Percentiles rank a stretch among this genome's conserved stretches.
Conservation (phyloP, 2,113 vertebrate species). For the Onychostoma macrolepis region DNA sequence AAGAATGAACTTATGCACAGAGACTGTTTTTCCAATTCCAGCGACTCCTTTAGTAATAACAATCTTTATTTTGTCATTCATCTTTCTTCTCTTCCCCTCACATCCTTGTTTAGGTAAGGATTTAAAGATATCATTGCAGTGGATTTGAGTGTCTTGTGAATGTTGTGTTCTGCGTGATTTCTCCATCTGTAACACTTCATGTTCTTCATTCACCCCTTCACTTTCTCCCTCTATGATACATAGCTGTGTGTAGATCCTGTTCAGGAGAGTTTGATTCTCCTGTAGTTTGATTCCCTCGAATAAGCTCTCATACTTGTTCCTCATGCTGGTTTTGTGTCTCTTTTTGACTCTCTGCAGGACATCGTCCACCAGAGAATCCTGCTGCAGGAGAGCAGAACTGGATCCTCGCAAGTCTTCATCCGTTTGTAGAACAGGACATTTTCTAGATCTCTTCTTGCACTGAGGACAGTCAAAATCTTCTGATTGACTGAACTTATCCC, state of each 20-base stretch:
- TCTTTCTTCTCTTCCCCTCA: not conserved
- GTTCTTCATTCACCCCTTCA: not conserved
- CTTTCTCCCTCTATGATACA: conserved; percentile 9
- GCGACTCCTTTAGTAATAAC: conserved; percentile 25
- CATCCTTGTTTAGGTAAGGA: not conserved
- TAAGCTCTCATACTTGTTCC: not conserved
- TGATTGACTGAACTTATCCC: not conserved
- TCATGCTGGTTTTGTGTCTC: conserved; percentile 36
- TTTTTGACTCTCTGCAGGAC: not conserved
- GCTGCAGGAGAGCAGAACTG: not conserved
- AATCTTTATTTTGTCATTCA: not conserved
- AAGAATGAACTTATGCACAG: not conserved
- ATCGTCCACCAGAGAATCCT: not conserved
- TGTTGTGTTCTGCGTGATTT: not conserved
- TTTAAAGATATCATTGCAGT: conserved; percentile 45
- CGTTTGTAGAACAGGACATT: not conserved
- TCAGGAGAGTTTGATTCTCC: not conserved
- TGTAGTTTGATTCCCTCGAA: not conserved
- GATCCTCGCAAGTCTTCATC: not conserved
- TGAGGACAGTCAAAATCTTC: conserved; percentile 31
- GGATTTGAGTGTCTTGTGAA: not conserved
- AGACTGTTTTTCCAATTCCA: conserved; percentile 14
- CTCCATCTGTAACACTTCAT: conserved; percentile 5
- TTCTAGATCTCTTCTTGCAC: conserved; percentile 40
- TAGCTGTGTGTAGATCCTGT: conserved; percentile 12